Evolutionary conservation across 2,797 vertebrate genomes (phyloP).

Genomic region (Acestrorhynchus altus): DNA sequence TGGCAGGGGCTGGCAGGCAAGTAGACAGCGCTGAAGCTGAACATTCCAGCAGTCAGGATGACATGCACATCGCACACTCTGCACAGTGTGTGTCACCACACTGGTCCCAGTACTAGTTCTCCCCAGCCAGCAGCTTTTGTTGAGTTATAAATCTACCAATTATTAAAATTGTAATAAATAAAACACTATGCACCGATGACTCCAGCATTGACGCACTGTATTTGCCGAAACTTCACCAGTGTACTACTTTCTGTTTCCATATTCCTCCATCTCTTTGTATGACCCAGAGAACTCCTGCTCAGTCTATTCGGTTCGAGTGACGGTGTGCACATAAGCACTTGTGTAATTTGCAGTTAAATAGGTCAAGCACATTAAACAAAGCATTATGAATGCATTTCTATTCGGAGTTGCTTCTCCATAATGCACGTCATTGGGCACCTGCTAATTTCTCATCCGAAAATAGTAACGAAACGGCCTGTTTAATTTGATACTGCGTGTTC

Average conservation of each 20-base stretch:
- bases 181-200: neutral
- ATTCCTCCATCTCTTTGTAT: slow-evolving; percentile 3
- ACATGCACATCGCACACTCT: slow-evolving; percentile 44
- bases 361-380: slow-evolving; percentile 60
- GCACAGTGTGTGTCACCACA: neutral
- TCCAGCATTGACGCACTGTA: neutral
- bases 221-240: neutral
- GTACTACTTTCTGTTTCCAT: slow-evolving; percentile 1
- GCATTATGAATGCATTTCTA: slow-evolving; percentile 59
- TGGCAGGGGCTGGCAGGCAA: slow-evolving; percentile 70
- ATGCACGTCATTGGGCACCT: slow-evolving; percentile 54
- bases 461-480: slow-evolving; percentile 56
- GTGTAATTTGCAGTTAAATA: slow-evolving; percentile 60
- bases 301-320: slow-evolving; percentile 43
- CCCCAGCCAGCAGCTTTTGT: neutral
- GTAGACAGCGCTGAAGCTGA: slow-evolving; percentile 68
- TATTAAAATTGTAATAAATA: neutral
- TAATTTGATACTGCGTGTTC: slow-evolving; percentile 56
- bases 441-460: slow-evolving; percentile 61
- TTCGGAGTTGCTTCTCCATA: slow-evolving; percentile 51
- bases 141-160: neutral
- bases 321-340: slow-evolving; percentile 39
- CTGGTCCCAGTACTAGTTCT: neutral
- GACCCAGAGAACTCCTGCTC: neutral
- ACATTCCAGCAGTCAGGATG: slow-evolving; percentile 75